Evolutionary conservation across 2,113 vertebrate genomes (phyloP), one percentile per base, ranked within the genome.

Genomic region (Falcunculus frontatus): DNA sequence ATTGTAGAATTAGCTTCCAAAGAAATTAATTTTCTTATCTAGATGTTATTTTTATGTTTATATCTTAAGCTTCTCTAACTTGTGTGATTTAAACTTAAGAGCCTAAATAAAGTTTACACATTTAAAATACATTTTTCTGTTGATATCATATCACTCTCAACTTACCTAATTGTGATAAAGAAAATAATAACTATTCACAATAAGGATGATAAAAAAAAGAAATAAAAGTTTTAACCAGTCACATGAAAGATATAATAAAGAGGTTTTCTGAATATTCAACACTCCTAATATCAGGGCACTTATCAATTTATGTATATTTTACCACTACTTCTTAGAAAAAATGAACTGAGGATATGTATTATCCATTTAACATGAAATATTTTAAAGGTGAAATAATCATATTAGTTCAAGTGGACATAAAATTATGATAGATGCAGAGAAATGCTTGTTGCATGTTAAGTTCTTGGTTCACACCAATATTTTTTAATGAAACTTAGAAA

Each of bases 231-330:
- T 67, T 65, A 74, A 25, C 5, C 9, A 26, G 6, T 33, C 53
- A 32, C 13, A n/a, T 2, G 4, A 47, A 82, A 67, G 5, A 11
- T 2, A 0, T 8, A 77, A 49, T 68, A 26, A 70, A 53, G 32
- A 68, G 3, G 4, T 62, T 32, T 70, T 72, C 46, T 57, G 12
- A 75, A 30, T 57, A 67, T 16, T 49, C 13, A 79, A 17, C 11
- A 41, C 1, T 14, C 5, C 0, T 52, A 62, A 30, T 56, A 56
- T 26, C 13, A 78, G 11, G 7, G 1, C 2, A 65, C 17, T 13
- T 65, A 52, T 47, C 50, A 52, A 33, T 69, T 64, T 67, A 35
- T 1, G 0, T 39, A 6, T 42, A 25, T 69, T 68, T 85, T 81
- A 41, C 6, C 7, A 16, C 6, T 23, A 6, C 8, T 57, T 57